Conservation (phyloP, 2,113 vertebrate genomes). For the Epinephelus lanceolatus region DNA sequence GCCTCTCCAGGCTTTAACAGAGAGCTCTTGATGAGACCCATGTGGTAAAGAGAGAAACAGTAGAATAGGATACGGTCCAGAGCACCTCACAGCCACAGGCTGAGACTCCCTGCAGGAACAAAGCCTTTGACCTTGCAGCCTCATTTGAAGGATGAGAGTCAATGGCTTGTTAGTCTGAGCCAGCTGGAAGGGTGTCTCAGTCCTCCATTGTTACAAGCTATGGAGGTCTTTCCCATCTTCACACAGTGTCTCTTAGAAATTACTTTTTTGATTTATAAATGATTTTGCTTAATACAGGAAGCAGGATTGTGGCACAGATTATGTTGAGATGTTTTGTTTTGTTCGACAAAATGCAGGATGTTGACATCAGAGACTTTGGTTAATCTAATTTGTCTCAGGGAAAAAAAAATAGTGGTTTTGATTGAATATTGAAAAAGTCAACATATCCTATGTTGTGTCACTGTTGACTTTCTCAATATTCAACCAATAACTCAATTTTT, state of each 20-base stretch:
- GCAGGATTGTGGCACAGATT: too few relatives aligned
- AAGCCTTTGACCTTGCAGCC: conserved; percentile 40
- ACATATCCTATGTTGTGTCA: too few relatives aligned
- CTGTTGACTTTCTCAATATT: too few relatives aligned
- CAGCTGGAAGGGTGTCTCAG: neutral
- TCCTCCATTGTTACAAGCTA: neutral
- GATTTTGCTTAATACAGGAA: too few relatives aligned
- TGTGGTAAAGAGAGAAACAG: conserved; percentile 32
- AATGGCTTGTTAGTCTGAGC: conserved; percentile 23
- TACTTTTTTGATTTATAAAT: neutral
- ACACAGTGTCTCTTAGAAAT: neutral
- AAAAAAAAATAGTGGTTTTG: too few relatives aligned
- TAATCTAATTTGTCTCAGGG: too few relatives aligned
- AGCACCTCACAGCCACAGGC: conserved; percentile 39
- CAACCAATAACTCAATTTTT: too few relatives aligned
- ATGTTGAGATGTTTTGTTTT: too few relatives aligned
- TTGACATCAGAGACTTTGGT: too few relatives aligned
- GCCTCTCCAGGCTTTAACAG: conserved; percentile 38
- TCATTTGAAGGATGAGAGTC: conserved; percentile 47
- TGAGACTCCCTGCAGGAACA: conserved; percentile 21
- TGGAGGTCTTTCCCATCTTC: neutral
- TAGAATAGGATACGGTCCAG: conserved; percentile 39
- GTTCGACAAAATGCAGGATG: too few relatives aligned
- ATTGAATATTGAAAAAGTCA: too few relatives aligned
- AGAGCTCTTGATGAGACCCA: conserved; percentile 44